These are phyloP conservation scores for Myanophis thanlyinensis DNA, from an alignment of 2,113 vertebrate genomes.

Conservation along the genomic window DNA sequence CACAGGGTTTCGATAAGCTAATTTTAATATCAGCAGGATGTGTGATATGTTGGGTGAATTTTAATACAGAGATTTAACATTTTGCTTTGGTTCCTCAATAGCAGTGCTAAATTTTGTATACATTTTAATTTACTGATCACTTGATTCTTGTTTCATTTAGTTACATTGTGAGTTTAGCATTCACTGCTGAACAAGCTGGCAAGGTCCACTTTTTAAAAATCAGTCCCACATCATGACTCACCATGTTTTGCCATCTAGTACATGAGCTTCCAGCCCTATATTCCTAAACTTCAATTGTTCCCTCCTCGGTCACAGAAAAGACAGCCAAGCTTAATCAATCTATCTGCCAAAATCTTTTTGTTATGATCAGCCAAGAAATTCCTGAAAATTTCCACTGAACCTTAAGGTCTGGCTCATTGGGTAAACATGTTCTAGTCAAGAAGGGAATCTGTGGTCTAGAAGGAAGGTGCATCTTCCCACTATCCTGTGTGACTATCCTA, in stretches of 20 bases:
- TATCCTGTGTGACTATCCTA: not conserved
- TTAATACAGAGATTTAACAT: not conserved
- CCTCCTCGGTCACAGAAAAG: not conserved
- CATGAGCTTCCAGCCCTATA: not conserved
- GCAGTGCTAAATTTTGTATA: not conserved
- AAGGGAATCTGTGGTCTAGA: not conserved
- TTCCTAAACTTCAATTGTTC: not conserved
- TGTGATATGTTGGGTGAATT: not conserved
- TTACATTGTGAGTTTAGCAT: not conserved
- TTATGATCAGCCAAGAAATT: not conserved
- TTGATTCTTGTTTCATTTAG: not conserved
- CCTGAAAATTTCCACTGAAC: not conserved
- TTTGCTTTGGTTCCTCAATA: slow-evolving; percentile 9
- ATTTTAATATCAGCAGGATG: not conserved
- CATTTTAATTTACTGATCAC: not conserved
- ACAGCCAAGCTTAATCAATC: not conserved
- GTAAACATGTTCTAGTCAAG: not conserved
- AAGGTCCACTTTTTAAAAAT: not conserved
- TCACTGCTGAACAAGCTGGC: not conserved
- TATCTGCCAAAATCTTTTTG: not conserved
- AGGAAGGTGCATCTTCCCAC: not conserved
- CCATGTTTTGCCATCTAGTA: not conserved
- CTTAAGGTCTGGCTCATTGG: not conserved
- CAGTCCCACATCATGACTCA: not conserved
- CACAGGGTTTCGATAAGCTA: slow-evolving; percentile 19